phyloP scores from a whole-genome alignment of 2,113 vertebrate species.

The Crocuta crocuta region DNA sequence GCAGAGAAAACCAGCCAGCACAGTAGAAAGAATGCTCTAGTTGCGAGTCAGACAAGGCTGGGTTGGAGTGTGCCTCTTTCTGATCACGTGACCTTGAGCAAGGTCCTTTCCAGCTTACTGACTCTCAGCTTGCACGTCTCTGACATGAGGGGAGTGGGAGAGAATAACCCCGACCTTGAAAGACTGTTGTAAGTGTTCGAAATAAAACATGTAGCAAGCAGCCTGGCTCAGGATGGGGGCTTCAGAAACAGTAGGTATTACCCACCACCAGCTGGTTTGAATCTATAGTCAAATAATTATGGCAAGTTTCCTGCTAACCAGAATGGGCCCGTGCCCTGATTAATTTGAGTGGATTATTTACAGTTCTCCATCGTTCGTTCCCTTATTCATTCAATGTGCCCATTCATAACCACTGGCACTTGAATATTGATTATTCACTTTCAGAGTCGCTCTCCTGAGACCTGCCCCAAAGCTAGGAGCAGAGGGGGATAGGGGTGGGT shows the following conservation, averaged over 20 bases:
- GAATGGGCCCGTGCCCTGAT: not conserved
- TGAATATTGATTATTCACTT: slow-evolving; percentile 49
- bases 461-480: not conserved
- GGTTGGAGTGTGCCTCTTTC: not conserved
- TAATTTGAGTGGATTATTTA: slow-evolving; percentile 55
- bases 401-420: slow-evolving; percentile 41
- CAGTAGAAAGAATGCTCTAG: not conserved
- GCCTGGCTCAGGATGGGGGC: not conserved
- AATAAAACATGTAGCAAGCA: not conserved
- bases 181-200: not conserved
- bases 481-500: not conserved
- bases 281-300: not conserved
- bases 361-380: slow-evolving; percentile 40
- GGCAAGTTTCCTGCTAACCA: slow-evolving; percentile 40
- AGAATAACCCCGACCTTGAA: not conserved
- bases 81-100: not conserved
- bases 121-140: not conserved
- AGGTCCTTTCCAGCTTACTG: not conserved
- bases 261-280: slow-evolving; percentile 31
- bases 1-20: not conserved
- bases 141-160: not conserved
- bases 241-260: not conserved
- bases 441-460: slow-evolving; percentile 12
- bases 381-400: slow-evolving; percentile 37
- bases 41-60: not conserved